Evolutionary conservation across 2,113 vertebrate genomes (phyloP).

Genomic region (Hydropotes inermis): DNA sequence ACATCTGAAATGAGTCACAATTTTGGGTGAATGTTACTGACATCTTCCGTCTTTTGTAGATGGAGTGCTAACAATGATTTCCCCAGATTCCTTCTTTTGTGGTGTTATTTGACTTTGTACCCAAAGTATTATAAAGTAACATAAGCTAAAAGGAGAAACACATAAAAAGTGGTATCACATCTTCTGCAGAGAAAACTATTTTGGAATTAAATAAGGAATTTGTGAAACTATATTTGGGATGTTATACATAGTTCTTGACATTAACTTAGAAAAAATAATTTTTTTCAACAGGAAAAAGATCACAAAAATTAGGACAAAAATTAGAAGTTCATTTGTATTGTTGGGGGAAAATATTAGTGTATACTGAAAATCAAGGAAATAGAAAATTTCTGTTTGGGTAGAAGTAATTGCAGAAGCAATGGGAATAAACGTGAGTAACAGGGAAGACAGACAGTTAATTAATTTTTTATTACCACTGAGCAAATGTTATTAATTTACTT

Average conservation of each 20-base stretch:
- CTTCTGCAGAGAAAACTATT: conserved; percentile 61
- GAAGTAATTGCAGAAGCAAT: conserved; percentile 51
- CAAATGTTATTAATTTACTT: conserved; percentile 74
- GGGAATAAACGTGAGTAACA: conserved; percentile 64
- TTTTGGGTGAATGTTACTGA: conserved; percentile 52
- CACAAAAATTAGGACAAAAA: conserved; percentile 60
- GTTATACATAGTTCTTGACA: conserved; percentile 72
- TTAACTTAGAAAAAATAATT: conserved; percentile 62
- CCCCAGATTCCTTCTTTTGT: conserved; percentile 42
- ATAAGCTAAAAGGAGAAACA: conserved; percentile 64
- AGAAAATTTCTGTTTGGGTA: conserved; percentile 64
- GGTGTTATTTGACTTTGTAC: conserved; percentile 63
- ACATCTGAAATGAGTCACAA: conserved; percentile 64
- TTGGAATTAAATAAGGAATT: conserved; percentile 70
- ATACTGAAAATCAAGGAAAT: conserved; percentile 39
- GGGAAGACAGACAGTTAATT: conserved; percentile 68
- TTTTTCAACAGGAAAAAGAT: conserved; percentile 34
- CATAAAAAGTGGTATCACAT: conserved; percentile 53
- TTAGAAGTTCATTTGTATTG: conserved; percentile 53
- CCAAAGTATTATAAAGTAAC: conserved; percentile 63
- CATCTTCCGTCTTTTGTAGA: conserved; percentile 61
- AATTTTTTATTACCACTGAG: conserved; percentile 69
- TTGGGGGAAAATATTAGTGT: conserved; percentile 24
- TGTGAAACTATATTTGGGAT: conserved; percentile 69
- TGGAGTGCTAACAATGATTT: conserved; percentile 46